These are phyloP conservation scores for Crepidodera aurea DNA, from an alignment of 2,888 invertebrate genomes.

Conservation along the genomic window DNA sequence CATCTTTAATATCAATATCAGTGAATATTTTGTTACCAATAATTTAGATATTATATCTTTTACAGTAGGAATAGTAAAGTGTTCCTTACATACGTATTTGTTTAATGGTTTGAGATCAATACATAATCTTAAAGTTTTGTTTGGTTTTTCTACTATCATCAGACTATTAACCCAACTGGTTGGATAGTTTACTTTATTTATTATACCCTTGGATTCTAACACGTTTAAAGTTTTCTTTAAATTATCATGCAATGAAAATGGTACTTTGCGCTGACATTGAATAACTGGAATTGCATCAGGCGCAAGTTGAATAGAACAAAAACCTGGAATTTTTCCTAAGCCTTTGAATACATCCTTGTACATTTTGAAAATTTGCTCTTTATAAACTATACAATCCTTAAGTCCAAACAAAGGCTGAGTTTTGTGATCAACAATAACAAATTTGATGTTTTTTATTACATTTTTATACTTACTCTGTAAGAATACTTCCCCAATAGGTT, in stretches of 20 bases:
- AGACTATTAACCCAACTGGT: not conserved
- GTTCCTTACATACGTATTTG: constrained; percentile 16
- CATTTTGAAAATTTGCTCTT: not conserved
- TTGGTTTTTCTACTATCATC: not conserved
- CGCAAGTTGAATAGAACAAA: not conserved
- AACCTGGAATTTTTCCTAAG: not conserved
- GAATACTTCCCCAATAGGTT: constrained; percentile 19
- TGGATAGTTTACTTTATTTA: not conserved
- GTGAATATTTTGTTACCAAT: constrained; percentile 18
- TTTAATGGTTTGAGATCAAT: constrained; percentile 24
- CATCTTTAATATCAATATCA: constrained; percentile 33
- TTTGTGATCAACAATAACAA: constrained; percentile 17
- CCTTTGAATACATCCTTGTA: not conserved
- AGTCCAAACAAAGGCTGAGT: constrained; percentile 21
- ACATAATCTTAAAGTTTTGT: constrained; percentile 12
- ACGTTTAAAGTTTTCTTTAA: not conserved
- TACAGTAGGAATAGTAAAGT: constrained; percentile 8
- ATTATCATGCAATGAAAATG: not conserved
- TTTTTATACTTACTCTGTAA: constrained; percentile 14
- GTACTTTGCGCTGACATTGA: not conserved
- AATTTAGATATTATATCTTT: constrained; percentile 5
- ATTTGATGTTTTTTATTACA: constrained; percentile 14
- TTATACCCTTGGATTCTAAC: not conserved
- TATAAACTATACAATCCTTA: constrained; percentile 6
- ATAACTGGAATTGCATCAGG: not conserved